A percentile compares a stretch with the other conserved stretches of the same genome.
These are phyloP conservation scores for Andrena fulva DNA, from an alignment of 2,888 invertebrate genomes.

Conservation along the genomic window DNA sequence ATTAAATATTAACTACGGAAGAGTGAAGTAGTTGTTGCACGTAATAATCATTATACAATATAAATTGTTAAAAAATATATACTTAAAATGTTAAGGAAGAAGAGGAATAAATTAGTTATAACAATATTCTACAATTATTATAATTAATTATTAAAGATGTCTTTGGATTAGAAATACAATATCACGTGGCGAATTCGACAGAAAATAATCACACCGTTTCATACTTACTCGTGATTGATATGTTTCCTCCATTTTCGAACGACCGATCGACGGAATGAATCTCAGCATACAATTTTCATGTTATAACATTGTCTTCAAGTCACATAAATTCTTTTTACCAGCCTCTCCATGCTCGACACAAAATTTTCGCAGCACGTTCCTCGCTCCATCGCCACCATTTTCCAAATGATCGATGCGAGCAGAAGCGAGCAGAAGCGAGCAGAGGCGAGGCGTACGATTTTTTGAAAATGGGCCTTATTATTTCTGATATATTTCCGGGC, in stretches of 20 bases:
- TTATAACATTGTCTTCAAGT: background rate
- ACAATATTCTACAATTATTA: background rate
- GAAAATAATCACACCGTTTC: background rate
- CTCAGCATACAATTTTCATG: background rate
- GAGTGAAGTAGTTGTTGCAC: too few species aligned
- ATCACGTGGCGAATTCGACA: background rate
- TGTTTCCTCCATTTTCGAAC: too few species aligned
- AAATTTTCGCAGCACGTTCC: background rate
- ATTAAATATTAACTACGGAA: too few species aligned
- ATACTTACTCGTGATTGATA: conserved; percentile 10
- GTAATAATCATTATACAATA: background rate
- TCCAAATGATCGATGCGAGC: background rate
- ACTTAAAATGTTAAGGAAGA: background rate
- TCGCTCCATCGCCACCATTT: background rate
- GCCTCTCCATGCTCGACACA: background rate
- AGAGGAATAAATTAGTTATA: background rate
- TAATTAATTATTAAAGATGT: conserved; percentile 12
- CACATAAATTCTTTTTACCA: background rate
- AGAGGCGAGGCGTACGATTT: too few species aligned
- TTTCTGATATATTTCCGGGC: background rate
- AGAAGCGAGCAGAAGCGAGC: too few species aligned
- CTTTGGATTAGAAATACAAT: conserved; percentile 25
- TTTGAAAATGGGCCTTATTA: background rate
- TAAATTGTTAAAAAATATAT: conserved; percentile 32
- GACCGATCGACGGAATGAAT: background rate